phyloP scores from a whole-genome alignment of 2,797 vertebrate genomes.

The Cygnus olor region DNA sequence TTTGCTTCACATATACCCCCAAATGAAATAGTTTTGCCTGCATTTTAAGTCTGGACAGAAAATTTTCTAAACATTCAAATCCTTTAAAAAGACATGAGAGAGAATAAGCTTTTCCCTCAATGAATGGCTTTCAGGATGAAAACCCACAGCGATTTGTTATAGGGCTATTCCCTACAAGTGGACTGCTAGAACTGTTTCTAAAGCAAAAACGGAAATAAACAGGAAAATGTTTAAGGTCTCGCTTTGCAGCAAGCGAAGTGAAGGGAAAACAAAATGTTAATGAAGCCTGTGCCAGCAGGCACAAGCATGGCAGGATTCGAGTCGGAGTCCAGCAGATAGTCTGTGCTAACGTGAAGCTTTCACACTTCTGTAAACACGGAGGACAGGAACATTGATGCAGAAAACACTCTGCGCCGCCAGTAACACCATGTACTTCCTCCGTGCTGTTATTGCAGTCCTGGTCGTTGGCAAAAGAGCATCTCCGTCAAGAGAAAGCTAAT shows the following conservation, averaged over 20 bases:
- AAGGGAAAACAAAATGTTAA: neutral
- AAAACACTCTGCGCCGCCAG: accelerated
- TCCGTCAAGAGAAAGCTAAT: neutral
- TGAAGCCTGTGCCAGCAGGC: neutral
- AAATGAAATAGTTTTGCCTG: neutral
- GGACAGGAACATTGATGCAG: neutral
- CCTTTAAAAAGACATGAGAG: neutral
- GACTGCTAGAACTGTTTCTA: neutral
- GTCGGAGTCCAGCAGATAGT: neutral
- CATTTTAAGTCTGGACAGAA: accelerated
- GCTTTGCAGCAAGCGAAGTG: neutral
- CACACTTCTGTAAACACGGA: accelerated
- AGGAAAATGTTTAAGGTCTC: neutral
- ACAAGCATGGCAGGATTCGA: neutral
- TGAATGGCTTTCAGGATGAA: neutral
- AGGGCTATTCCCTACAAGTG: neutral
- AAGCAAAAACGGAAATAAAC: neutral
- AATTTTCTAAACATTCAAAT: neutral
- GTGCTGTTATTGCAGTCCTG: accelerated
- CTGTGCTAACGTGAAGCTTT: neutral
- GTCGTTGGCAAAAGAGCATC: neutral
- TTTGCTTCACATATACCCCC: neutral
- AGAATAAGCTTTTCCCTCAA: neutral
- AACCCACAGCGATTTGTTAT: neutral
- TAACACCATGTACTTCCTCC: accelerated